A percentile compares a stretch with the other conserved stretches of the same genome.
Conservation (phyloP, 2,797 vertebrate genomes). For the Schizopygopsis malacanthus region DNA sequence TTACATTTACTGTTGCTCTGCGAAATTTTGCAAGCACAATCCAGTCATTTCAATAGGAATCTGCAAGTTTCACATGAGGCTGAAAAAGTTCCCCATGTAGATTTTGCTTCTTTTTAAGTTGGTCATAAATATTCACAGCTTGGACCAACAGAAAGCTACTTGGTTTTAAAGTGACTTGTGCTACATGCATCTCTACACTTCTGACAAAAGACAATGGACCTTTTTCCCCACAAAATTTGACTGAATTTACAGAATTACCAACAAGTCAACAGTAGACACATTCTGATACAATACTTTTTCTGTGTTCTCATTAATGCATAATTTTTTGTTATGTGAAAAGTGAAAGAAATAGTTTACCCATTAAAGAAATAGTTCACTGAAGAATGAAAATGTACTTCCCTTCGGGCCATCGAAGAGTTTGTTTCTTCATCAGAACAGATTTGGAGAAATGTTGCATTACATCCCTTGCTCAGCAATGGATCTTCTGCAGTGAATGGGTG, state of each 20-base stretch:
- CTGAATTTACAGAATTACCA: neutral
- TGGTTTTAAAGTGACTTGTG: neutral
- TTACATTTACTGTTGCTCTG: neutral
- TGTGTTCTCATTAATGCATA: neutral
- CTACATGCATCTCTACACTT: neutral
- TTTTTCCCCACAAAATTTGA: neutral
- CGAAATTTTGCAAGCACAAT: neutral
- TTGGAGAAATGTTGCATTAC: neutral
- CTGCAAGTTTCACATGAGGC: neutral
- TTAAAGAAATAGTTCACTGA: neutral
- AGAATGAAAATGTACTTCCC: neutral
- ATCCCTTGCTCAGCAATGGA: neutral
- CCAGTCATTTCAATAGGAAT: neutral
- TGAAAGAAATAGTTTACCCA: too few relatives aligned
- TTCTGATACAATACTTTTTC: neutral
- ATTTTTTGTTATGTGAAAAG: neutral
- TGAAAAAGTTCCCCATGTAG: neutral
- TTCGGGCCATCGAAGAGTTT: neutral
- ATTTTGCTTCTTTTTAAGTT: neutral
- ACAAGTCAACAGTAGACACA: slow-evolving; percentile 4
- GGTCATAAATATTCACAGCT: neutral
- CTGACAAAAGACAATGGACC: neutral
- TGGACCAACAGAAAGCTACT: neutral
- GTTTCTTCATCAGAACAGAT: neutral
- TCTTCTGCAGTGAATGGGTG: neutral